phyloP scores from a whole-genome alignment of 1,140 invertebrate genomes.

The Diorhabda elongata region DNA sequence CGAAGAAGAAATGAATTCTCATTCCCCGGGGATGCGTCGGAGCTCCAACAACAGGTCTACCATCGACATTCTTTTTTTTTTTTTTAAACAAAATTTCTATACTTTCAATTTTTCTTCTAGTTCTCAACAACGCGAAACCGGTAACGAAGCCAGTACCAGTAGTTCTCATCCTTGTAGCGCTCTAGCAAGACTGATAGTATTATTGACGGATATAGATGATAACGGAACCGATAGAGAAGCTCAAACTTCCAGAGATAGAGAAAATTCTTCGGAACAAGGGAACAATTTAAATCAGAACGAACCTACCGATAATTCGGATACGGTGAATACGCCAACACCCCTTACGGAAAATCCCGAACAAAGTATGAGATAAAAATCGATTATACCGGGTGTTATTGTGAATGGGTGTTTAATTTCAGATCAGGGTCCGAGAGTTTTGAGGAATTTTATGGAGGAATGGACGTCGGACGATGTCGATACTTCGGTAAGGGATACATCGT shows the following conservation, averaged over 20 bases:
- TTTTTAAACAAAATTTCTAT: too few species aligned
- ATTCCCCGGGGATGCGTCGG: conserved; percentile 1
- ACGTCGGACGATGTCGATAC: neutral
- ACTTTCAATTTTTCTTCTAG: neutral
- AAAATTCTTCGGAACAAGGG: neutral
- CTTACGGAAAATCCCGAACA: too few species aligned
- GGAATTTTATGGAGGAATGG: neutral
- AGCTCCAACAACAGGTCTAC: too few species aligned
- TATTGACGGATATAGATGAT: neutral
- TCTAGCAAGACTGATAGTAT: neutral
- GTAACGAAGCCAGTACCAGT: neutral
- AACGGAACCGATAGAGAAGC: neutral
- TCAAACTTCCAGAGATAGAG: neutral
- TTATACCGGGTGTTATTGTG: too few species aligned
- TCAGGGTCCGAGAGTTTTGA: too few species aligned
- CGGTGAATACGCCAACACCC: too few species aligned
- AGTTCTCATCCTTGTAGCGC: neutral
- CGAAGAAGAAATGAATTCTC: conserved; percentile 31
- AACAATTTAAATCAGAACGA: neutral
- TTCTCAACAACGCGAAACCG: neutral
- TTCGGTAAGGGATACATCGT: neutral
- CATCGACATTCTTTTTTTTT: too few species aligned
- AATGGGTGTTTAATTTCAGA: too few species aligned
- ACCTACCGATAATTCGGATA: too few species aligned
- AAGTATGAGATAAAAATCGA: too few species aligned